Evolutionary conservation across 2,797 vertebrate genomes (phyloP).

Genomic region (Philypnodon macrostomus): DNA sequence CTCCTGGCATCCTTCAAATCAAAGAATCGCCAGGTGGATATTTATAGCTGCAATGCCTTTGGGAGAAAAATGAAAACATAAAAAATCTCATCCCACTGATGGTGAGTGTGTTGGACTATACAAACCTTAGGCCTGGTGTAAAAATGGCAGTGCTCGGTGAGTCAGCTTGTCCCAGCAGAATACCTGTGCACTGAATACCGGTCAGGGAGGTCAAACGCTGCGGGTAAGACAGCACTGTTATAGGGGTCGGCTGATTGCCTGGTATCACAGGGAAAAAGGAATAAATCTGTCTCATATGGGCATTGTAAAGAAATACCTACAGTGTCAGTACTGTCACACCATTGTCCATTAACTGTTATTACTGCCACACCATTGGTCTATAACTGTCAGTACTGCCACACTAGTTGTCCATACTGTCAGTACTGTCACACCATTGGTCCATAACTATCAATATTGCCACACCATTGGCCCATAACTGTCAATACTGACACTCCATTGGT

Average conservation of each 20-base stretch:
- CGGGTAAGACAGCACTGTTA: constrained; percentile 36
- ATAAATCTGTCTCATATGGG: constrained; percentile 29
- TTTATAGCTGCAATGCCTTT: constrained; percentile 73
- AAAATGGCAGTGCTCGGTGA: constrained; percentile 65
- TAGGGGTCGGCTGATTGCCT: constrained; percentile 35
- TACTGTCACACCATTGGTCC: too few species aligned
- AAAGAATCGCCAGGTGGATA: constrained; percentile 72
- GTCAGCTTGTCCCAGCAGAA: constrained; percentile 51
- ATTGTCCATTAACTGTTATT: too few species aligned
- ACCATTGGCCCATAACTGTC: too few species aligned
- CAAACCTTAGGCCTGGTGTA: constrained; percentile 66
- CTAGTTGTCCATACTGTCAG: too few species aligned
- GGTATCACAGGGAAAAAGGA: constrained; percentile 39
- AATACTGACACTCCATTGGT: too few species aligned
- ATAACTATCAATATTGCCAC: too few species aligned
- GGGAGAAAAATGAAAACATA: constrained; percentile 40
- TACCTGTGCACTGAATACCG: constrained; percentile 38
- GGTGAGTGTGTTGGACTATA: constrained; percentile 67
- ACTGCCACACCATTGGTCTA: background rate
- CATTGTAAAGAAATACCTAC: too few species aligned
- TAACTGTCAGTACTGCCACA: too few species aligned
- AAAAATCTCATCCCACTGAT: constrained; percentile 59
- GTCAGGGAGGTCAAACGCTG: constrained; percentile 36
- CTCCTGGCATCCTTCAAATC: constrained; percentile 67
- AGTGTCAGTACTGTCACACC: background rate